phyloP scores from a whole-genome alignment of 2,797 vertebrate genomes.

The Gambusia yucatana region DNA sequence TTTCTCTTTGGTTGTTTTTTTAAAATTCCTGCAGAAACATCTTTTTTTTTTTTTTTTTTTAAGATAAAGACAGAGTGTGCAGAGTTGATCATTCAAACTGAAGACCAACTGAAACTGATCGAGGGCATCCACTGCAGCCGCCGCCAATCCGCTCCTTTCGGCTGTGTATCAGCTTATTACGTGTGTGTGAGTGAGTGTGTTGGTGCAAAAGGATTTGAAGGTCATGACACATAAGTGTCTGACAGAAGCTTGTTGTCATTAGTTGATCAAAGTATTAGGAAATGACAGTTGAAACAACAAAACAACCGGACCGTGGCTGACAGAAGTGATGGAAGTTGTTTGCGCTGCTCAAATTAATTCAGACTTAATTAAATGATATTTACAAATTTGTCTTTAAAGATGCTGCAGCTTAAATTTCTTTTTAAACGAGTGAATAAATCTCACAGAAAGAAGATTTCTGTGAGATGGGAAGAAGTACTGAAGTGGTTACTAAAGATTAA shows the following conservation, averaged over 20 bases:
- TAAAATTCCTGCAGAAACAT: constrained; percentile 6
- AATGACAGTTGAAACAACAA: constrained; percentile 48
- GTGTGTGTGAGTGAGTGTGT: constrained; percentile 23
- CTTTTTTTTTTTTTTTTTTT: constrained; percentile 10
- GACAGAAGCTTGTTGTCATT: constrained; percentile 18
- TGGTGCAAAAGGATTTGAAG: constrained; percentile 12
- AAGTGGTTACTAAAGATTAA: neutral
- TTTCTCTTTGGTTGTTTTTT: neutral
- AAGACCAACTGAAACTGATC: constrained; percentile 46
- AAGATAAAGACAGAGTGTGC: constrained; percentile 38
- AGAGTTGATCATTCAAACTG: constrained; percentile 51
- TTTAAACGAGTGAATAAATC: neutral
- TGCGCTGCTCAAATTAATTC: neutral
- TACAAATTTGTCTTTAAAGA: neutral
- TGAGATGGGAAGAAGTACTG: neutral
- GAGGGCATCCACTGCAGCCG: constrained; percentile 39
- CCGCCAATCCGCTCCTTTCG: constrained; percentile 11
- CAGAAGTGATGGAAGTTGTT: neutral
- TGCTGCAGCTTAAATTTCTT: neutral
- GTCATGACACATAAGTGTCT: constrained; percentile 54
- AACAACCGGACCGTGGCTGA: constrained; percentile 20
- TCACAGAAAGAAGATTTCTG: neutral
- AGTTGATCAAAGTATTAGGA: constrained; percentile 61
- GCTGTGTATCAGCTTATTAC: constrained; percentile 42
- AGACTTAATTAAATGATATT: neutral